phyloP scores from a whole-genome alignment of 1,140 invertebrate species.

The Pinna nobilis region DNA sequence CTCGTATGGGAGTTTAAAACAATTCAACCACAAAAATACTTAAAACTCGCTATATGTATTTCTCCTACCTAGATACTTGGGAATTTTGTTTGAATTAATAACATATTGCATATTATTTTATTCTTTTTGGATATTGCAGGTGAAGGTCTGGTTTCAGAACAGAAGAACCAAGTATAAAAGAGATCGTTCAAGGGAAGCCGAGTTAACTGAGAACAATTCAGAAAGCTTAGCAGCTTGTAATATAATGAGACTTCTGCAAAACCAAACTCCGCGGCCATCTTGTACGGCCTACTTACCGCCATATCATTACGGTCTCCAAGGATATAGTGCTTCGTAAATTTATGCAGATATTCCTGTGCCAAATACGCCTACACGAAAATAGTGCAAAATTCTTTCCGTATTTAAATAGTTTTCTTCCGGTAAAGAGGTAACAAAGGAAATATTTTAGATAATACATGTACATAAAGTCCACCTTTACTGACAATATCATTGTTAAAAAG shows the following conservation, averaged over 20 bases:
- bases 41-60: neutral
- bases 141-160: slow-evolving; percentile 80
- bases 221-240: slow-evolving; percentile 63
- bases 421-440: too few species aligned
- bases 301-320: slow-evolving; percentile 21
- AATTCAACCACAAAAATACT: neutral
- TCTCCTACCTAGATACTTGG: neutral
- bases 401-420: too few species aligned
- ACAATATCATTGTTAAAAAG: too few species aligned
- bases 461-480: too few species aligned
- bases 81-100: neutral
- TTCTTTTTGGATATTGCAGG: slow-evolving; percentile 61
- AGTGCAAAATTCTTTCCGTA: too few species aligned
- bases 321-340: slow-evolving; percentile 9
- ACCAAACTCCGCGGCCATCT: slow-evolving; percentile 10
- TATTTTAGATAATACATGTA: too few species aligned
- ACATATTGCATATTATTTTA: neutral
- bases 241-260: slow-evolving; percentile 59
- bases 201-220: slow-evolving; percentile 50
- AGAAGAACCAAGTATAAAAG: slow-evolving; percentile 77
- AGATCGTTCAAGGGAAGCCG: slow-evolving; percentile 61
- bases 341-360: too few species aligned
- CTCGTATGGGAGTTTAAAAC: too few species aligned
- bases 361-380: too few species aligned
- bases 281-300: slow-evolving; percentile 25